These are phyloP conservation scores for Pteronura brasiliensis DNA, from an alignment of 2,113 vertebrate species.

Conservation along the genomic window DNA sequence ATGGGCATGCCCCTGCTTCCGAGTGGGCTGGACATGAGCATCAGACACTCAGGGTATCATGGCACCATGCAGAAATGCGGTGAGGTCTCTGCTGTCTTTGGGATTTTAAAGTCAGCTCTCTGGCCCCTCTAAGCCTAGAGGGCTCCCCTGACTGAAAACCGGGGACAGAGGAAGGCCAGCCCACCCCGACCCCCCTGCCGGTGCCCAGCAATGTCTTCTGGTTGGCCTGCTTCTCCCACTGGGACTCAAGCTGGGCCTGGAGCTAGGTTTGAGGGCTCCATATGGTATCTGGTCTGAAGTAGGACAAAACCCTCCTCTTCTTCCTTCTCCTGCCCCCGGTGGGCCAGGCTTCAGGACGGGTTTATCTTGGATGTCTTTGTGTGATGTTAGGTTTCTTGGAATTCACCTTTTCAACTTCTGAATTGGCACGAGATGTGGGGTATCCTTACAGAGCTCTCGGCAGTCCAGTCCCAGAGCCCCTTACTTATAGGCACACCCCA, in stretches of 20 bases:
- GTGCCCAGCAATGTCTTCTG: neutral
- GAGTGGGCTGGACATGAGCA: neutral
- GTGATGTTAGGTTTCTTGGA: neutral
- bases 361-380: neutral
- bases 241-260: neutral
- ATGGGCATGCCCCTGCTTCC: neutral
- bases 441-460: neutral
- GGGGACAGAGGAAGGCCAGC: neutral
- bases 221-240: neutral
- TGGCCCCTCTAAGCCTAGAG: neutral
- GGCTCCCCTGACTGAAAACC: neutral
- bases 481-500: neutral
- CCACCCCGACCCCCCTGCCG: neutral
- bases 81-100: neutral
- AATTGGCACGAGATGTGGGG: neutral
- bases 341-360: neutral
- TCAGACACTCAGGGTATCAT: neutral
- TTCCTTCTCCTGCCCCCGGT: neutral
- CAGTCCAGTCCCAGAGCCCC: neutral
- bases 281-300: neutral
- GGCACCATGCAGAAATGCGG: neutral
- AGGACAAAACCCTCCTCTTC: too few relatives aligned
- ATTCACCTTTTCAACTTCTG: neutral
- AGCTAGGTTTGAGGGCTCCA: neutral
- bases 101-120: neutral